Conservation (phyloP, 1,140 invertebrate genomes). For the Dinoponera quadriceps region DNA sequence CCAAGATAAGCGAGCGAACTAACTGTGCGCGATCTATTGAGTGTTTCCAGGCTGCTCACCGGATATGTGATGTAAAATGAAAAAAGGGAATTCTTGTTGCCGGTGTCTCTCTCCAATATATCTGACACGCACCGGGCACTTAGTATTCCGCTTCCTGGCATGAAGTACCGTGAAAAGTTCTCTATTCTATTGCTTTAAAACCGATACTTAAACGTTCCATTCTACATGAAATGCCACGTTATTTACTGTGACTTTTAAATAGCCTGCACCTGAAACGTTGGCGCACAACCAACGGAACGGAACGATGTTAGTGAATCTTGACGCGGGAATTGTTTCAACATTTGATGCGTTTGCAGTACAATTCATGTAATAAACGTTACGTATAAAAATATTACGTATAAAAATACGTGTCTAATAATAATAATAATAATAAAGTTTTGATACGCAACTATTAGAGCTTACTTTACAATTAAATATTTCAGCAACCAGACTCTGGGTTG, state of each 20-base stretch:
- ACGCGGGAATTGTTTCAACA: background rate
- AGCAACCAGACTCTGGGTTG: no score
- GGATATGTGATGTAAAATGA: slow-evolving; percentile 80
- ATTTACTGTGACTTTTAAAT: slow-evolving; percentile 59
- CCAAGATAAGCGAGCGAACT: slow-evolving; percentile 59
- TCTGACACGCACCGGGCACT: slow-evolving; percentile 63
- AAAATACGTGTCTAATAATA: background rate
- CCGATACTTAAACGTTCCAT: slow-evolving; percentile 42
- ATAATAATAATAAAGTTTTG: no score
- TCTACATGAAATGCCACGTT: slow-evolving; percentile 45
- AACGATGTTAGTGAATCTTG: slow-evolving; percentile 33
- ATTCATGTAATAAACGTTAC: background rate
- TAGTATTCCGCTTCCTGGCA: slow-evolving; percentile 71
- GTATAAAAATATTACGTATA: background rate
- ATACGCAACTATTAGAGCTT: no score
- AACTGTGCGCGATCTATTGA: slow-evolving; percentile 75
- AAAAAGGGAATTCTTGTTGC: slow-evolving; percentile 78
- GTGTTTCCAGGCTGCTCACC: slow-evolving; percentile 79
- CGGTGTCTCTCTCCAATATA: slow-evolving; percentile 53
- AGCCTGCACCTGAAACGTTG: slow-evolving; percentile 45
- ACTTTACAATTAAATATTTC: no score
- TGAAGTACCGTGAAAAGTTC: slow-evolving; percentile 48
- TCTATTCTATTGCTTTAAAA: slow-evolving; percentile 43
- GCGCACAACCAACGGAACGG: slow-evolving; percentile 44
- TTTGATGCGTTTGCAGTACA: background rate